A percentile compares a stretch with the other conserved stretches of the same genome.
Conservation (phyloP, 2,888 invertebrate species). For the Carcina quercana region DNA sequence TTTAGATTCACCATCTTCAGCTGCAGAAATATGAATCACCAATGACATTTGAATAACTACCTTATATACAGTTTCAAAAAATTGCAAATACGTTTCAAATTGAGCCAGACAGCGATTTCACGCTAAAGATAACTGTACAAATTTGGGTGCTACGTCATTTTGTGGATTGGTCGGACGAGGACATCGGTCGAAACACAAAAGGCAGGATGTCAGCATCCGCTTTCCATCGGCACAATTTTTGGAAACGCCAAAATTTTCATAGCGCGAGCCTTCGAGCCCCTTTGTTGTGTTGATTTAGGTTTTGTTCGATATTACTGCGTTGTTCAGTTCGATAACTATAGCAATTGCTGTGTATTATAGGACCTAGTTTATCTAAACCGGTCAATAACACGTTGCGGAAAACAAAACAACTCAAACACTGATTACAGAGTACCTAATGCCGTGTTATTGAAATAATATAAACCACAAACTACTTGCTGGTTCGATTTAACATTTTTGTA, state of each 20-base stretch:
- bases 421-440: too few species aligned
- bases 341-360: not conserved
- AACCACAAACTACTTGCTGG: too few species aligned
- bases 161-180: constrained; percentile 51
- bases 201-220: constrained; percentile 57
- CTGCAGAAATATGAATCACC: constrained; percentile 3
- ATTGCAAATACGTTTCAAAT: constrained; percentile 14
- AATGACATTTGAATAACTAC: not conserved
- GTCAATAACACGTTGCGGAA: constrained; percentile 6
- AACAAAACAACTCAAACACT: too few species aligned
- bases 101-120: constrained; percentile 44
- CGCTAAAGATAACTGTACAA: constrained; percentile 59
- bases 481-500: too few species aligned
- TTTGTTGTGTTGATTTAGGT: constrained; percentile 60
- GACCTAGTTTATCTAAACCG: not conserved
- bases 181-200: constrained; percentile 60
- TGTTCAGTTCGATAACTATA: not conserved
- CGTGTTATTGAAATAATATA: too few species aligned
- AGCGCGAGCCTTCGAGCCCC: constrained; percentile 43
- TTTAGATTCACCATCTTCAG: too few species aligned
- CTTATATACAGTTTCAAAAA: not conserved
- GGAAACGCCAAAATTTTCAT: constrained; percentile 69
- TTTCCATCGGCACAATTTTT: constrained; percentile 61
- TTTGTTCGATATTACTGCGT: constrained; percentile 6
- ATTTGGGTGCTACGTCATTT: constrained; percentile 51